Conservation (phyloP, 2,797 vertebrate species). For the Neosilurus hyrtlii region DNA sequence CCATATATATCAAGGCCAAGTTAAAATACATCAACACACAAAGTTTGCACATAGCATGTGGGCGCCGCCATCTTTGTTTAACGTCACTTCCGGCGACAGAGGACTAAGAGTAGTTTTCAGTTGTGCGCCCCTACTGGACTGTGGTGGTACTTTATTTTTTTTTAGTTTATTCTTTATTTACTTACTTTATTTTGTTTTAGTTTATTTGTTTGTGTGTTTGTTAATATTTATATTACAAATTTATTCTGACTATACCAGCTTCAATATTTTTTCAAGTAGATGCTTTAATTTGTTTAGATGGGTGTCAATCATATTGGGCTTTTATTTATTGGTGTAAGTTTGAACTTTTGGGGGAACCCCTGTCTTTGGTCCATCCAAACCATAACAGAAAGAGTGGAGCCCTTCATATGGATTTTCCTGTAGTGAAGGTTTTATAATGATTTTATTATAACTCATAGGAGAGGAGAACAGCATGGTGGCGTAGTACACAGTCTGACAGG, state of each 20-base stretch:
- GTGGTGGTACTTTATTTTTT: not conserved
- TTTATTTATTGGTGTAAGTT: not conserved
- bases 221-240: not conserved
- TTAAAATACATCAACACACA: not conserved
- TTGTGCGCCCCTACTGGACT: not conserved
- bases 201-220: too few species aligned
- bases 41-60: not conserved
- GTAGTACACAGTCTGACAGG: too few species aligned
- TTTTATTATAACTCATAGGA: too few species aligned
- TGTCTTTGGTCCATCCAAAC: too few species aligned
- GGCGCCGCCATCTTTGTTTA: slow-evolving; percentile 34
- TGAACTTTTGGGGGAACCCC: too few species aligned
- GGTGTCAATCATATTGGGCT: not conserved
- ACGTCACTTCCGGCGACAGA: slow-evolving; percentile 30
- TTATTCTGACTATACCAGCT: not conserved
- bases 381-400: too few species aligned
- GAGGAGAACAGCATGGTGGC: too few species aligned
- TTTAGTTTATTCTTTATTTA: not conserved
- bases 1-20: too few species aligned
- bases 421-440: too few species aligned
- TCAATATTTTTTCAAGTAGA: not conserved
- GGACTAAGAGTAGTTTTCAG: not conserved
- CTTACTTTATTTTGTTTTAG: not conserved
- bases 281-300: not conserved
- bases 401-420: too few species aligned